Base-by-base conservation (phyloP, 2,888 invertebrate genomes). In the Acleris holmiana region DNA sequence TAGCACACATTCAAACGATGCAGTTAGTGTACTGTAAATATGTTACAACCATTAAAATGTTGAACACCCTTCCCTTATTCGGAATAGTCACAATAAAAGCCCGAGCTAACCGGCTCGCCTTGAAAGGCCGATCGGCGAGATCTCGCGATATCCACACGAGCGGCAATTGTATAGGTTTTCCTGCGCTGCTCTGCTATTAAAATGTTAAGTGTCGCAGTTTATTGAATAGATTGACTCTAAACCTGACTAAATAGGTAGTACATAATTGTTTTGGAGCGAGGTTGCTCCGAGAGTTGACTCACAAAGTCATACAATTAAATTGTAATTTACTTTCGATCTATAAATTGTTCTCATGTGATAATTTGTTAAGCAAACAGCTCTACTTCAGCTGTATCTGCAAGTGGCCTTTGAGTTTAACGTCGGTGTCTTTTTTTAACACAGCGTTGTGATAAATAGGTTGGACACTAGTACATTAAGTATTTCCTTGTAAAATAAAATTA, bases 221-320 rank as follows among this genome's bases (percentile, higher is more conserved):
- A 58, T 47, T 58, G 51, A 58, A 51, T 46, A 44, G 53, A 51
- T 63, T 51, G 57, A 35, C 25, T 47, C 40, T 51, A 63, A 63
- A 58, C 57, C 57, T 57, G 63, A 63, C 57, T 57, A 57, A 63
- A 63, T 63, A 63, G 51, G 62, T 56, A 61, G 35, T 35, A 51
- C 61, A 49, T 48, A 49, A 62, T 53, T 35, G 47, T 57, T 25
- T 21, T 46, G 21, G 46, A 29, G 51, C 63, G 57, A 63, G 57
- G 47, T 51, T 63, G 57, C 46, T 40, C 57, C 18, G 51, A 51
- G 35, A 46, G 44, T 25, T 57, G 21, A 40, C 35, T 35, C 29
- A 13, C 40, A 19, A 51, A 35, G 13, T 35, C 44, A 15, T 44
- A 7, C 44, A 44, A n/a, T 44, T 15, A 44, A 44, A 44, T 44